Conservation (phyloP, 2,888 invertebrate genomes). For the Oligia latruncula region DNA sequence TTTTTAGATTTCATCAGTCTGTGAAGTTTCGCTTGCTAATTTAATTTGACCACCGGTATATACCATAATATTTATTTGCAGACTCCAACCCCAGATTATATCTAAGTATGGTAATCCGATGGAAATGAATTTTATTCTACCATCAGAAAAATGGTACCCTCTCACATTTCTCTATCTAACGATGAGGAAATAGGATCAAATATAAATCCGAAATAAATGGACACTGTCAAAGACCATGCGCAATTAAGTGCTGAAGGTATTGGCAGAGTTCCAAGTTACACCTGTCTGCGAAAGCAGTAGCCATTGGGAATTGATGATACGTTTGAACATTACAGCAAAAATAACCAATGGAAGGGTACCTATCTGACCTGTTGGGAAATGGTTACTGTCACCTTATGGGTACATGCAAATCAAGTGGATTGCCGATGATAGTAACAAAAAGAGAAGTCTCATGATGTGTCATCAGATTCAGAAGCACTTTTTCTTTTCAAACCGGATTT, state of each 20-base stretch:
- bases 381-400: not conserved
- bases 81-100: not conserved
- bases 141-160: not conserved
- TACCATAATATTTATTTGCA: not conserved
- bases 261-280: constrained; percentile 49
- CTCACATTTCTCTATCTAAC: not conserved
- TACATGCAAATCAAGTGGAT: not conserved
- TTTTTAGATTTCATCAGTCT: not conserved
- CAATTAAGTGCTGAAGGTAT: constrained; percentile 21
- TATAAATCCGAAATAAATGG: constrained; percentile 36
- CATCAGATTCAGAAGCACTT: not conserved
- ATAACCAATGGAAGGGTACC: not conserved
- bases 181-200: constrained; percentile 5
- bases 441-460: not conserved
- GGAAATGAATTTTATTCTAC: not conserved
- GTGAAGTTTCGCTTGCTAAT: not conserved
- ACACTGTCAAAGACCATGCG: constrained; percentile 39
- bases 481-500: not conserved
- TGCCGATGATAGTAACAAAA: not conserved
- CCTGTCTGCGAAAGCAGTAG: constrained; percentile 39
- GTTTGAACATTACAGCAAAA: constrained; percentile 18
- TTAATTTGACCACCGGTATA: not conserved
- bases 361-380: not conserved
- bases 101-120: not conserved
- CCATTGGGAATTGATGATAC: constrained; percentile 19